These are phyloP conservation scores for Gibbula magus DNA, from an alignment of 2,888 invertebrate species.

Conservation along the genomic window DNA sequence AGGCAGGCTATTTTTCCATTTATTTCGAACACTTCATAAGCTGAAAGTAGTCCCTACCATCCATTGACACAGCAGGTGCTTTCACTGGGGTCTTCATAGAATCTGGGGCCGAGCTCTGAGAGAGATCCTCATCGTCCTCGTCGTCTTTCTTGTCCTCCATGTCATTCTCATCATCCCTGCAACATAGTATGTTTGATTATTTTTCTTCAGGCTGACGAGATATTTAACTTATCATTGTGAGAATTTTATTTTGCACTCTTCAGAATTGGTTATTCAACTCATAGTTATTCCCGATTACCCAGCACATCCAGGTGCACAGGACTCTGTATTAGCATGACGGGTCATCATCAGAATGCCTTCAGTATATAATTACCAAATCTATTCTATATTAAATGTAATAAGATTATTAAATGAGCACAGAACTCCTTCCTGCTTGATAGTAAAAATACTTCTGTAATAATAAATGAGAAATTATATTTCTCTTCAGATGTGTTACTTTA, in stretches of 20 bases:
- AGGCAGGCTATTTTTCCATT: no score
- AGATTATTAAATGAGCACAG: no score
- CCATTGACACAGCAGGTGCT: neutral
- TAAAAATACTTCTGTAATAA: no score
- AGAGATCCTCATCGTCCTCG: constrained; percentile 61
- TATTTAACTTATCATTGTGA: neutral
- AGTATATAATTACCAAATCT: no score
- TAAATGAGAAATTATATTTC: no score
- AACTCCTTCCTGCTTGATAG: no score
- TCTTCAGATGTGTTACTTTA: no score
- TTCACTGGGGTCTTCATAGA: neutral
- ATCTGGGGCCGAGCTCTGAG: constrained; percentile 47
- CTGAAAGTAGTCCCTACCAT: no score
- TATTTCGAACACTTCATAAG: no score
- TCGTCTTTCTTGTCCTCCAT: constrained; percentile 49
- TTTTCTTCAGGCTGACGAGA: neutral
- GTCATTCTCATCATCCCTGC: constrained; percentile 63
- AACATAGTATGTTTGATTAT: neutral
- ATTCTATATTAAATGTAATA: no score
- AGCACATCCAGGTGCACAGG: constrained; percentile 51
- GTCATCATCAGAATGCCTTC: constrained; percentile 59
- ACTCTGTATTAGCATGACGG: constrained; percentile 71
- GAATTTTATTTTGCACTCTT: constrained; percentile 31
- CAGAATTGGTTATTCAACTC: constrained; percentile 53
- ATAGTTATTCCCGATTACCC: constrained; percentile 46